Evolutionary conservation across 2,797 vertebrate species (phyloP).

Genomic region (Picus viridis): DNA sequence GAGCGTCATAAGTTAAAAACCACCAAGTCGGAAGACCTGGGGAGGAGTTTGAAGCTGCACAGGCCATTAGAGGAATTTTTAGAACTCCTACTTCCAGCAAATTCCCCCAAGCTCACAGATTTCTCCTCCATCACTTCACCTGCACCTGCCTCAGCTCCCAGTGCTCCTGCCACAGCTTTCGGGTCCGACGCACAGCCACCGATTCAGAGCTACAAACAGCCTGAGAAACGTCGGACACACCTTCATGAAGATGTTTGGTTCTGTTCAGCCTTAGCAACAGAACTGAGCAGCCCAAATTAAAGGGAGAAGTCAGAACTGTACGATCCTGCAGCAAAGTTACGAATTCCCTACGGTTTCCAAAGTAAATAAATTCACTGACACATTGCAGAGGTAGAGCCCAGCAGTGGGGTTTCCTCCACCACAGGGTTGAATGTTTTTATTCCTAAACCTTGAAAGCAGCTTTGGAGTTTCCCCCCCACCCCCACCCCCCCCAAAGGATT

Average conservation of each 20-base stretch:
- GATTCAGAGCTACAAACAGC: not conserved
- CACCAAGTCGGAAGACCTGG: not conserved
- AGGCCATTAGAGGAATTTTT: not conserved
- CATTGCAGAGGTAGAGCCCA: fast-evolving
- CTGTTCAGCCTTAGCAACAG: not conserved
- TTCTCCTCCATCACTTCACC: not conserved
- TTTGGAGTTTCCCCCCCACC: not conserved
- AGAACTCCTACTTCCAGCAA: not conserved
- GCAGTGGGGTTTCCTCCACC: not conserved
- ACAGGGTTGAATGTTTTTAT: no score
- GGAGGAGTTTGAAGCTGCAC: not conserved
- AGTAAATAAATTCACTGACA: not conserved
- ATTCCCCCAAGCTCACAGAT: not conserved
- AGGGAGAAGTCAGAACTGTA: not conserved
- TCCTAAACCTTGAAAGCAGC: not conserved
- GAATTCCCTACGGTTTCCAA: not conserved
- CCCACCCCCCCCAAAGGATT: not conserved
- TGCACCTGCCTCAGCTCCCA: fast-evolving
- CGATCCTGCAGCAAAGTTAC: not conserved
- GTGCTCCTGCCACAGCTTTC: not conserved
- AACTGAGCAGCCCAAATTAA: not conserved
- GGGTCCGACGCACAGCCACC: fast-evolving
- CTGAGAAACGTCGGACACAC: not conserved
- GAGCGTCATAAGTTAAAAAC: constrained; percentile 6
- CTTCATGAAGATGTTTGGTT: not conserved